A percentile compares a stretch with the other conserved stretches of the same genome.
Conservation (phyloP, 2,888 invertebrate genomes). For the Drosophila quasianomalipes region DNA sequence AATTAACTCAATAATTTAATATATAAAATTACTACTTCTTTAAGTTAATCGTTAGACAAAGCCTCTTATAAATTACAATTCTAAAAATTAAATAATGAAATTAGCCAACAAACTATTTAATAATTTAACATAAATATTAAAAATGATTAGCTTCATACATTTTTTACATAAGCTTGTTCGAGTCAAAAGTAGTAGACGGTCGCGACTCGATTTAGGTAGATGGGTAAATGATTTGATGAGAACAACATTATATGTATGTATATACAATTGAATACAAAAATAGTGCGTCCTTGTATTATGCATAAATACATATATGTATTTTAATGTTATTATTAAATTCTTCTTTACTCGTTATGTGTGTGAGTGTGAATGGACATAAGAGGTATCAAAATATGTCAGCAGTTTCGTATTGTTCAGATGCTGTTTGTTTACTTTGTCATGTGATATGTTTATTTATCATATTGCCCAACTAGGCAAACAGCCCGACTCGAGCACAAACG, state of each 20-base stretch:
- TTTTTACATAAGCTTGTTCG: not conserved
- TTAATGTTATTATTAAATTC: not conserved
- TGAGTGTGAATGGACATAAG: not conserved
- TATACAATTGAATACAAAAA: not conserved
- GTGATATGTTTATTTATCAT: slow-evolving; percentile 40
- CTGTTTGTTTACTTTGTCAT: slow-evolving; percentile 42
- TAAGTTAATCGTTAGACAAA: not conserved
- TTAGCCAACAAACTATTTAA: not conserved
- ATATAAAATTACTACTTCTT: not conserved
- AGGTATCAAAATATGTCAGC: slow-evolving; percentile 12
- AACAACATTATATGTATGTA: not conserved
- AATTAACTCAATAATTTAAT: not conserved
- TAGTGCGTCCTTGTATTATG: not conserved
- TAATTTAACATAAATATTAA: not conserved
- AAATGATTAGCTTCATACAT: not conserved
- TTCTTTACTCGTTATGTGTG: not conserved
- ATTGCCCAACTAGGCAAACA: slow-evolving; percentile 12
- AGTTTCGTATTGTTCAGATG: slow-evolving; percentile 15
- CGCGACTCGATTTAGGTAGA: not conserved
- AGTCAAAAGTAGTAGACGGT: not conserved
- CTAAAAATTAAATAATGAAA: not conserved
- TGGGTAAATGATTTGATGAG: not conserved
- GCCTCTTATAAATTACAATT: not conserved
- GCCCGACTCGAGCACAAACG: not conserved
- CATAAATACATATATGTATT: not conserved